Evolutionary conservation across 2,888 invertebrate species (phyloP), one percentile per base, ranked within the genome.

Genomic region (Nipponacmea schrenckii): DNA sequence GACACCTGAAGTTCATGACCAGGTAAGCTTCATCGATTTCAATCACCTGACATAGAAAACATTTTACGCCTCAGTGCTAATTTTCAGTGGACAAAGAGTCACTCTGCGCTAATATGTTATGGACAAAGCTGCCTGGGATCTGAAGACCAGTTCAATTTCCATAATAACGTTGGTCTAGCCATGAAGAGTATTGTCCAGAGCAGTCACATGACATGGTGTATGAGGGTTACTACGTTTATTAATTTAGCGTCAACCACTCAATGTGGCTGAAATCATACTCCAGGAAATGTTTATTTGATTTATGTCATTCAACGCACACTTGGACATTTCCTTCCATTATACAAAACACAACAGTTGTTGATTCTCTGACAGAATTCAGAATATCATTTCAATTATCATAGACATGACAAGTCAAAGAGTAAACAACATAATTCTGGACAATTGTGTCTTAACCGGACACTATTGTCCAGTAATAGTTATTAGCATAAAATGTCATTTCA

Each of bases 201-300:
- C 31, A 31, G 31, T 39, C 39, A 39, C 39, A 39, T 39, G 39
- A 39, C 39, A 8, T 39, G 39, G 39, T 39, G 39, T 39, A 39
- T 39, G 39, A 39, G 39, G 39, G 39, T 39, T 39, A 39, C 39
- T 39, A 5, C 39, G 39, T 39, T 39, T 39, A 39, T 39, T 39
- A 39, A 39, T 39, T 39, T 39, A 39, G 39, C 39, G 39, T 39
- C 39, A 7, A 39, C 39, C 39, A 39, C 39, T 39, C 39, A 39
- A 39, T 39, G 39, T 39, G 39, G 39, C 39, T 39, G 39, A 39
- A 39, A 39, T 10, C 10, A 20, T 24, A 24, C 56, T 56, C 20
- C 20, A 56, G 56, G 56, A 56, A 56, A 24, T 56, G 56, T 56
- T 56, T 56, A 56, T 56, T 56, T 56, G 56, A 56, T 24, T 56